Evolutionary conservation across 2,888 invertebrate genomes (phyloP), one percentile per base, ranked within the genome.

Genomic region (Venusia cambrica): DNA sequence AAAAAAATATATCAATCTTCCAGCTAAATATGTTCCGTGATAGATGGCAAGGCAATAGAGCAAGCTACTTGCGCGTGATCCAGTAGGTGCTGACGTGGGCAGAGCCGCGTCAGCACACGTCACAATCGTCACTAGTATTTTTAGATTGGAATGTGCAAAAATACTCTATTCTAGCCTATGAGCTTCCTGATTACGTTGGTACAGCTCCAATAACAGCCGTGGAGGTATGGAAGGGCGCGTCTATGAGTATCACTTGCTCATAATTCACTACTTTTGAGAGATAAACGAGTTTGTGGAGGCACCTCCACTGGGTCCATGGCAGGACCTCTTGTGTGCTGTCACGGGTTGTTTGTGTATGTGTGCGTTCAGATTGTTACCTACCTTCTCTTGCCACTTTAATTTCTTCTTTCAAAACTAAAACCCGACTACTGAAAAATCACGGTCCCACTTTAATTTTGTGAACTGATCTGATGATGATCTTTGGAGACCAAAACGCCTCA

Each of bases 111-210:
- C 72, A 68, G 62, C 66, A 48, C 65, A 64, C 84, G 80, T 83
- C 84, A 83, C 63, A 51, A 51, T 67, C 75, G 72, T 80, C 81
- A 79, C 69, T 53, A 44, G 62, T 81, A 84, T 76, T 80, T 84
- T 79, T 85, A 83, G 83, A 75, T 57, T 38, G 71, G 76, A 78
- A 77, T 78, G 70, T 71, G 53, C 57, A 68, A 74, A 77, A 73
- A 73, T 70, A 54, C 57, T 60, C 53, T 46, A 60, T 56, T 61
- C 55, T 61, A 60, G 64, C 57, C 61, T 62, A 62, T 73, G 64
- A 64, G 68, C 72, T 78, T 77, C 78, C 74, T 72, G 70, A 73
- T 63, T 66, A 66, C 36, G 46, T 65, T 80, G 80, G 77, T 71
- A 30, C 15, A n/a, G 28, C 36, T 67, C 71, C 74, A 74, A 62